Conservation (phyloP, 2,113 vertebrate genomes). For the Hystrix cristata region DNA sequence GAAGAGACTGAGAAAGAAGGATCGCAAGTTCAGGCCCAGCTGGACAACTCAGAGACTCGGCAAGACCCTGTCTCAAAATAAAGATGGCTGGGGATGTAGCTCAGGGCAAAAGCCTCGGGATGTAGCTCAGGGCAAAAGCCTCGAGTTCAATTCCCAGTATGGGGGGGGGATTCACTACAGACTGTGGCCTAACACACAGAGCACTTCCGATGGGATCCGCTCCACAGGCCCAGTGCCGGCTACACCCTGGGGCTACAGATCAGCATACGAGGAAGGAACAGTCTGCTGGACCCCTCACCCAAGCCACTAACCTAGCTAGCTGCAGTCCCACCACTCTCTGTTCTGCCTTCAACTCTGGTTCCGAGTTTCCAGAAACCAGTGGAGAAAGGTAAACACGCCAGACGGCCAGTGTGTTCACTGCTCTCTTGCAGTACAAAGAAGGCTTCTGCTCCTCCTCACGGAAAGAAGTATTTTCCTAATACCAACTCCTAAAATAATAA, state of each 20-base stretch:
- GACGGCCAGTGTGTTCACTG: background rate
- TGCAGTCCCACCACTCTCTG: accelerated
- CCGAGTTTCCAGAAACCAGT: background rate
- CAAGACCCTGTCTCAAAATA: background rate
- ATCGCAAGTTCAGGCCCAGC: background rate
- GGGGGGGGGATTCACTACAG: background rate
- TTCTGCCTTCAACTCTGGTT: background rate
- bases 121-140: background rate
- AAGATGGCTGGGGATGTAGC: background rate
- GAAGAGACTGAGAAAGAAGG: background rate
- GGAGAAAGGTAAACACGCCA: background rate
- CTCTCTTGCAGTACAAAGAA: background rate
- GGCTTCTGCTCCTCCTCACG: background rate
- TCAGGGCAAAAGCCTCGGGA: background rate
- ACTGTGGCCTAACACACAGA: background rate
- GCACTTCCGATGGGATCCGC: too few species aligned
- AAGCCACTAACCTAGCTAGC: too few species aligned
- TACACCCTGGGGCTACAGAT: background rate
- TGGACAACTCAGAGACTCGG: background rate
- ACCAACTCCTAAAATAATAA: background rate
- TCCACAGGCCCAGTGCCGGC: background rate
- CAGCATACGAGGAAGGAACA: background rate
- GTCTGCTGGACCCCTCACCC: background rate
- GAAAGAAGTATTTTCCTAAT: background rate
- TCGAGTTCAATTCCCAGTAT: background rate